phyloP scores from a whole-genome alignment of 2,888 invertebrate species.

The Leptura quadrifasciata region DNA sequence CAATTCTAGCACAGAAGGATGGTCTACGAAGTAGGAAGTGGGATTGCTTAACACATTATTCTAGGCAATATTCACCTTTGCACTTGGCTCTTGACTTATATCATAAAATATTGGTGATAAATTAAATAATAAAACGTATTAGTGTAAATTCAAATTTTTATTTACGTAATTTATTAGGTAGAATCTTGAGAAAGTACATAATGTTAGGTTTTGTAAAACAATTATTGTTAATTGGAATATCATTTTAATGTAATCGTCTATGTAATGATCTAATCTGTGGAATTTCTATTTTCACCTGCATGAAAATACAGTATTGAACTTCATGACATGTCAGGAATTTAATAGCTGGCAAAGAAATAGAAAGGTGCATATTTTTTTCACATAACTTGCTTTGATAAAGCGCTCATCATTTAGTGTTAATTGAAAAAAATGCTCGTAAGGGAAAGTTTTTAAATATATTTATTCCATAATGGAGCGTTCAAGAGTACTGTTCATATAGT shows the following conservation, averaged over 20 bases:
- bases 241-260: neutral
- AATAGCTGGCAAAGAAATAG: neutral
- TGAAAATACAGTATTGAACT: neutral
- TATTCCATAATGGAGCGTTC: neutral
- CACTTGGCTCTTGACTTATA: neutral
- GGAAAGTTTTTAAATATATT: conserved; percentile 1
- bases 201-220: neutral
- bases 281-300: neutral
- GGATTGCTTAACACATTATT: neutral
- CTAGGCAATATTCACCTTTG: conserved; percentile 1
- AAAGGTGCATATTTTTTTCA: neutral
- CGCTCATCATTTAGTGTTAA: neutral
- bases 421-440: neutral
- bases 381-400: neutral
- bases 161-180: neutral
- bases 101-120: neutral
- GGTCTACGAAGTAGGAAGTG: neutral
- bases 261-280: neutral
- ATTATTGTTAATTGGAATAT: conserved; percentile 7
- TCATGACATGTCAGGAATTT: conserved; percentile 1
- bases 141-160: neutral
- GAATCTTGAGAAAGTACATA: conserved; percentile 1
- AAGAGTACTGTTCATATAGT: neutral
- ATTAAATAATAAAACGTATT: conserved; percentile 1
- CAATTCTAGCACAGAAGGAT: neutral